A percentile compares a stretch with the other conserved stretches of the same genome.
phyloP scores from a whole-genome alignment of 2,797 vertebrate genomes.

The Bradypodion ventrale region DNA sequence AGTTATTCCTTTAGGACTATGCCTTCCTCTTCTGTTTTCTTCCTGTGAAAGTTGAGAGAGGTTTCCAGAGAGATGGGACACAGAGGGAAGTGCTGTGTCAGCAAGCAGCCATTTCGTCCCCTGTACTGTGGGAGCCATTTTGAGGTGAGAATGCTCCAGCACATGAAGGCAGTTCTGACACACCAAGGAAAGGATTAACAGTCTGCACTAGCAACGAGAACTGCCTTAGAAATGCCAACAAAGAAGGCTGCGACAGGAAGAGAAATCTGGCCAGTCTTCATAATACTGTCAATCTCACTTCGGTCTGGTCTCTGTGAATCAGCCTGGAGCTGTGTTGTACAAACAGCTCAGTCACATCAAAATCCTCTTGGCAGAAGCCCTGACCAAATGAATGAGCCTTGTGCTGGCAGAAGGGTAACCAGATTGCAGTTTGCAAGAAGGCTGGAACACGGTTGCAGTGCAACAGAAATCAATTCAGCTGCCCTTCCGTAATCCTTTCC shows the following conservation, averaged over 20 bases:
- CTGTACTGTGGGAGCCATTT: not conserved
- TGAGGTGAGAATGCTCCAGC: not conserved
- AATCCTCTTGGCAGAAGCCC: not conserved
- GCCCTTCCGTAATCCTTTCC: not conserved
- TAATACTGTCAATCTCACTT: conserved; percentile 1
- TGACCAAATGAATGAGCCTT: conserved; percentile 1
- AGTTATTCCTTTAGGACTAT: not conserved
- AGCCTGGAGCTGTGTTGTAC: not conserved
- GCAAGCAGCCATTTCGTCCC: not conserved
- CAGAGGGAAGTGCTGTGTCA: not conserved
- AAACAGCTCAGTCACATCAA: not conserved
- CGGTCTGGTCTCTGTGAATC: conserved; percentile 7
- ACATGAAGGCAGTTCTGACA: not conserved
- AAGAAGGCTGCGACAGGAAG: not conserved
- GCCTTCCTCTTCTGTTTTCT: not conserved
- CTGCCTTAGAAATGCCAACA: not conserved
- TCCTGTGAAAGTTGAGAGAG: not conserved
- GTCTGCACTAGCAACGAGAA: not conserved
- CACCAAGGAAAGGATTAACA: not conserved
- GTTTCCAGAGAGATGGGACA: not conserved
- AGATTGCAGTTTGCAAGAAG: conserved; percentile 8
- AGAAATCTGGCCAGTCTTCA: not conserved
- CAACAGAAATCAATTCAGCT: conserved; percentile 16
- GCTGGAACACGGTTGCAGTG: not conserved
- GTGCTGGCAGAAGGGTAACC: not conserved